phyloP scores from a whole-genome alignment of 2,888 invertebrate species.

The Dione vanillae region DNA sequence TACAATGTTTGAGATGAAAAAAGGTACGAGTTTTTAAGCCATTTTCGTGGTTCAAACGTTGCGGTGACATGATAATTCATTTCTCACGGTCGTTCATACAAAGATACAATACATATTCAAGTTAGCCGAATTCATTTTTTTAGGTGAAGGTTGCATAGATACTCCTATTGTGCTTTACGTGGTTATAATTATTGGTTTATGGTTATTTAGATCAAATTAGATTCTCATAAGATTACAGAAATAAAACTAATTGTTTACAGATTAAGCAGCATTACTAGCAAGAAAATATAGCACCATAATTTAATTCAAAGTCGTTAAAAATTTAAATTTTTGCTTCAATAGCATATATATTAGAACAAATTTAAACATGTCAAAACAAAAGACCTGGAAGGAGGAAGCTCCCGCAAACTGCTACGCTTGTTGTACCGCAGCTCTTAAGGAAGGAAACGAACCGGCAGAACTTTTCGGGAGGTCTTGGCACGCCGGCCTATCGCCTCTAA shows the following conservation, averaged over 20 bases:
- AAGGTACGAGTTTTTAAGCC: background rate
- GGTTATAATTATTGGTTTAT: background rate
- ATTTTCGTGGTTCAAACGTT: slow-evolving; percentile 25
- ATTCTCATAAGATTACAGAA: background rate
- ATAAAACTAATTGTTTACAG: slow-evolving; percentile 48
- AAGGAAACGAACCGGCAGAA: slow-evolving; percentile 61
- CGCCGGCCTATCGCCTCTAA: slow-evolving; percentile 63
- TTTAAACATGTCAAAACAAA: slow-evolving; percentile 45
- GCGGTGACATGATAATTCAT: slow-evolving; percentile 33
- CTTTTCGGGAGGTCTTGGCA: slow-evolving; percentile 65
- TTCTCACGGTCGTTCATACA: slow-evolving; percentile 46
- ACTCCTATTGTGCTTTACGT: slow-evolving; percentile 23
- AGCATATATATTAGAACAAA: background rate
- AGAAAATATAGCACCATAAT: slow-evolving; percentile 22
- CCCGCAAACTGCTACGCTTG: slow-evolving; percentile 55
- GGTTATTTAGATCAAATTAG: slow-evolving; percentile 10
- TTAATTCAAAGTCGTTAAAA: slow-evolving; percentile 13
- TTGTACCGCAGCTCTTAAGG: slow-evolving; percentile 61
- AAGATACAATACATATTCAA: slow-evolving; percentile 25
- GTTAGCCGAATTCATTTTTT: slow-evolving; percentile 30
- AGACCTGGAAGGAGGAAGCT: slow-evolving; percentile 57
- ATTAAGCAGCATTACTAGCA: slow-evolving; percentile 26
- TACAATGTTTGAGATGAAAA: background rate
- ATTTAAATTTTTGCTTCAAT: background rate
- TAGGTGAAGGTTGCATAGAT: slow-evolving; percentile 36